Percentiles rank a stretch among this genome's conserved stretches.
phyloP scores from a whole-genome alignment of 2,113 vertebrate genomes.

The Chaenocephalus aceratus region DNA sequence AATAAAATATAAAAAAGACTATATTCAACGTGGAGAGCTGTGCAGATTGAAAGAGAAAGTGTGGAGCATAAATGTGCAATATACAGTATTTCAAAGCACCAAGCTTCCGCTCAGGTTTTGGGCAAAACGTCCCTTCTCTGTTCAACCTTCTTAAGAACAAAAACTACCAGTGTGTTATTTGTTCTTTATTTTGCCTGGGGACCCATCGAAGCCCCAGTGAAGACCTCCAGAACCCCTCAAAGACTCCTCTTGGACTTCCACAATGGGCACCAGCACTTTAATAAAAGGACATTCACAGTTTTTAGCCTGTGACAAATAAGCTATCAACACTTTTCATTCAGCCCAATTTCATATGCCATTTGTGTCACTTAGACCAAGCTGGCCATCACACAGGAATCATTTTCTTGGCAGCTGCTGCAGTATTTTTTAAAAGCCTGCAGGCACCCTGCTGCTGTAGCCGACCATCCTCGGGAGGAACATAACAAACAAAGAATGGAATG shows the following conservation, averaged over 20 bases:
- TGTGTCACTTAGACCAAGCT: slow-evolving; percentile 69
- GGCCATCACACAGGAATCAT: slow-evolving; percentile 57
- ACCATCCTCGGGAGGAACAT: slow-evolving; percentile 31
- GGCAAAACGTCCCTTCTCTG: not conserved
- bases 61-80: no score
- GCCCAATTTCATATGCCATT: slow-evolving; percentile 70
- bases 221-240: slow-evolving; percentile 15
- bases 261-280: slow-evolving; percentile 22
- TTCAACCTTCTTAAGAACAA: slow-evolving; percentile 1
- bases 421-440: slow-evolving; percentile 47
- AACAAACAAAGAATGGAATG: slow-evolving; percentile 39
- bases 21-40: no score
- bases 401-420: slow-evolving; percentile 68
- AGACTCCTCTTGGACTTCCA: slow-evolving; percentile 16
- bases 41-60: no score
- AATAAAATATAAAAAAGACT: no score
- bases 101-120: no score
- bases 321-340: slow-evolving; percentile 55
- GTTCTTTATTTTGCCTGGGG: not conserved
- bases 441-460: slow-evolving; percentile 66
- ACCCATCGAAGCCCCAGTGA: slow-evolving; percentile 7
- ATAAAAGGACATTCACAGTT: slow-evolving; percentile 49
- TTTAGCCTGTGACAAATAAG: slow-evolving; percentile 60
- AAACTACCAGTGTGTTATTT: not conserved
- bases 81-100: not conserved